Evolutionary conservation across 2,888 invertebrate species (phyloP).

Genomic region (Ariolimax columbianus): DNA sequence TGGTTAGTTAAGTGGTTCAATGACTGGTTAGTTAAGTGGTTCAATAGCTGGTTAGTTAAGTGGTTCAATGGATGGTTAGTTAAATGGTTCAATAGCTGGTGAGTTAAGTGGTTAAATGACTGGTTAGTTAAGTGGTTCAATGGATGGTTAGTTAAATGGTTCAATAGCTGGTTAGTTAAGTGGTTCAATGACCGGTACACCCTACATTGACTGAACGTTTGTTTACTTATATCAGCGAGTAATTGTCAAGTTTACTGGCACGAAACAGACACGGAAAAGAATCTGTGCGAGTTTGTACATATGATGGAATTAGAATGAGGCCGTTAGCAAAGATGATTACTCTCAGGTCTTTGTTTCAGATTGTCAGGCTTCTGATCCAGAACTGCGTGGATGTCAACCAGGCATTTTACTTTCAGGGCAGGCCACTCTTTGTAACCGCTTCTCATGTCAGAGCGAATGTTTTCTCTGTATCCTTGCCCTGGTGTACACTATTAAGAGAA

Average conservation of each 20-base stretch:
- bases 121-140: not conserved
- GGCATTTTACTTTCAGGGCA: conserved; percentile 59
- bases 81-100: not conserved
- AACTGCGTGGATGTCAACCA: conserved; percentile 64
- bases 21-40: not conserved
- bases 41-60: not conserved
- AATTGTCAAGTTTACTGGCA: too few species aligned
- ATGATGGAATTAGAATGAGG: too few species aligned
- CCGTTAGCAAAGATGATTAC: not conserved
- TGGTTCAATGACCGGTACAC: too few species aligned
- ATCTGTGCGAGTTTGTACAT: too few species aligned
- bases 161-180: too few species aligned
- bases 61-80: not conserved
- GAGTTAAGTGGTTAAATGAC: not conserved
- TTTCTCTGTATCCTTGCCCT: conserved; percentile 53
- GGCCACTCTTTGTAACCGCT: conserved; percentile 63
- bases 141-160: not conserved
- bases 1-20: too few species aligned
- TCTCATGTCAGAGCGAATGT: conserved; percentile 53
- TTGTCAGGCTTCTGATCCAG: conserved; percentile 61
- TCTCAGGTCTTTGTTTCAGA: conserved; percentile 54
- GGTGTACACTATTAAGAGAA: too few species aligned
- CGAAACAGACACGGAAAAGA: too few species aligned
- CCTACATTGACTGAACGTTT: too few species aligned
- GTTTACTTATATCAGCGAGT: too few species aligned